A percentile compares a stretch with the other conserved stretches of the same genome.
Conservation (phyloP, 1,140 invertebrate species). For the Tetraneura akinire region DNA sequence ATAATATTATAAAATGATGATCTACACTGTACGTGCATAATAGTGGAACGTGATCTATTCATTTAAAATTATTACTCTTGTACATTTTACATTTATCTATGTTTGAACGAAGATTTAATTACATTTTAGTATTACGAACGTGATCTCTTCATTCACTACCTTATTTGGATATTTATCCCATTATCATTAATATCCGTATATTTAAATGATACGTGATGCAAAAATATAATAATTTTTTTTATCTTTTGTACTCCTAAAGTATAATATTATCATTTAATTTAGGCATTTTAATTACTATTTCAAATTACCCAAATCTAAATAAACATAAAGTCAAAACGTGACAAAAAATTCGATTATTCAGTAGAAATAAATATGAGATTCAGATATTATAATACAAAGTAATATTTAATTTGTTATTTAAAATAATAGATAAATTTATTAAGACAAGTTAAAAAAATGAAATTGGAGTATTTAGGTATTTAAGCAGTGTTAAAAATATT, state of each 20-base stretch:
- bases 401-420: too few species aligned
- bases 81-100: conserved; percentile 15
- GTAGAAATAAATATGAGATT: too few species aligned
- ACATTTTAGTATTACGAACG: not conserved
- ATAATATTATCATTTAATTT: conserved; percentile 20
- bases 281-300: conserved; percentile 13
- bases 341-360: too few species aligned
- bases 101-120: conserved; percentile 17
- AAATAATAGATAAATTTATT: too few species aligned
- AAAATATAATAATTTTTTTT: not conserved
- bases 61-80: conserved; percentile 18
- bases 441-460: too few species aligned
- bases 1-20: too few species aligned
- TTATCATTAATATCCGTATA: not conserved
- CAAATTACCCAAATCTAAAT: not conserved
- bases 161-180: not conserved
- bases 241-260: not conserved
- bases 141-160: conserved; percentile 28
- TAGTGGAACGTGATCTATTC: not conserved
- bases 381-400: too few species aligned
- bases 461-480: too few species aligned
- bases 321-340: conserved; percentile 11
- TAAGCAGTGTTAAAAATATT: too few species aligned
- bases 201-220: not conserved
- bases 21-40: not conserved